phyloP scores from a whole-genome alignment of 2,888 invertebrate species.

The Melieria picta region DNA sequence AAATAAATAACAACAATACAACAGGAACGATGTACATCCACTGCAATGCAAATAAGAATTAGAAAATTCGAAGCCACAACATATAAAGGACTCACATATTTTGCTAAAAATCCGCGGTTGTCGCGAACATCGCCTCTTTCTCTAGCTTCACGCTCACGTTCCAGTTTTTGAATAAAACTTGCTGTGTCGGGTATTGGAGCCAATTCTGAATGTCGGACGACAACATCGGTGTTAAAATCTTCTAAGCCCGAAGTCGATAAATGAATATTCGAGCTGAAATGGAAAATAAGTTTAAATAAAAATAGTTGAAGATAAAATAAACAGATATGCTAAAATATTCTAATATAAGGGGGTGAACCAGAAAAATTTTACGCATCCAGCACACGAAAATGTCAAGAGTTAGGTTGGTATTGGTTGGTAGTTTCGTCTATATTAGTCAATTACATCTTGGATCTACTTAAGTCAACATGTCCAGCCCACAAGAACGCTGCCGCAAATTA shows the following conservation, averaged over 20 bases:
- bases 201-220: slow-evolving; percentile 81
- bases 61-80: slow-evolving; percentile 8
- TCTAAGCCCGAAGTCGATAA: slow-evolving; percentile 65
- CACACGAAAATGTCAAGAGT: no score
- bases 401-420: no score
- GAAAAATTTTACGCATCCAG: no score
- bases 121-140: slow-evolving; percentile 92
- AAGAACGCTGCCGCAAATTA: no score
- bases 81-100: slow-evolving; percentile 85
- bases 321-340: no score
- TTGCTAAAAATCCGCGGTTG: slow-evolving; percentile 94
- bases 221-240: slow-evolving; percentile 80
- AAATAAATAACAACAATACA: slow-evolving; percentile 88
- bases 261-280: slow-evolving; percentile 39
- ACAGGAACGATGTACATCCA: slow-evolving; percentile 99
- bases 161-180: slow-evolving; percentile 91
- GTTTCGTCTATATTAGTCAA: no score
- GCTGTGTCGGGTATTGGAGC: slow-evolving; percentile 96
- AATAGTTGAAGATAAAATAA: no score
- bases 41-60: slow-evolving; percentile 70
- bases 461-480: no score
- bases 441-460: no score
- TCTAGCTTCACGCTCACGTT: slow-evolving; percentile 88
- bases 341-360: no score
- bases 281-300: slow-evolving; percentile 4